Base-by-base conservation (phyloP, 1,140 invertebrate genomes). In the Cecropterus lyciades region DNA sequence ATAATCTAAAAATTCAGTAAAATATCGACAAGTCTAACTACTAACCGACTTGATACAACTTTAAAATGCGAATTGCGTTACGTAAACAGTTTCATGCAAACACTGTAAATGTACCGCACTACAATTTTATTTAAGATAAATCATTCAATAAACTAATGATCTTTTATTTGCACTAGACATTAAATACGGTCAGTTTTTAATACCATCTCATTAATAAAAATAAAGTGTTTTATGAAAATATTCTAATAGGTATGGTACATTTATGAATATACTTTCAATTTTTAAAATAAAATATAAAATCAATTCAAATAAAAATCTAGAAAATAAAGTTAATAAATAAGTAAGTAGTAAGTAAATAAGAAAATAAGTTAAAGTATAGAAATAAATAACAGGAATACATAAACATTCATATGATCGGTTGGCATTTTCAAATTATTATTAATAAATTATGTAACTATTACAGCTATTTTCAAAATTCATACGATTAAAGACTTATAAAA, bases 21-120 rank as follows among this genome's bases (percentile, higher is more conserved):
- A 82, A 75, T 77, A 82, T 83, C 80, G 78, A 83, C 85, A 80
- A 78, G 52, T 82, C 79, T 88, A 87, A 75, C 56, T 78, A 63
- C 84, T 80, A 86, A 76, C 30, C 30, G 63, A 81, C 62, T 74
- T 71, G 46, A 74, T 70, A 79, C 59, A 70, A 71, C 62, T 67
- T 57, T 51, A 9, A 63, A 73, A 77, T n/a, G n/a, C n/a, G n/a
- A n/a, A n/a, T n/a, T 69, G 51, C 0, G n/a, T 9, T 27, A 24
- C 20, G 20, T 27, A 27, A 27, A 51, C 3, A 51, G 11, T 9
- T 9, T 48, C 15, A 48, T 40, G 10, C 11, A n/a, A 40, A n/a
- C 10, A n/a, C 37, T n/a, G 10, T n/a, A n/a, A 40, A 40, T 40
- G 37, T n/a, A 40, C 1, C 9, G n/a, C 37, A 40, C 10, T 40